These are phyloP conservation scores for Fopius arisanus DNA, from an alignment of 1,140 invertebrate species.

Conservation along the genomic window DNA sequence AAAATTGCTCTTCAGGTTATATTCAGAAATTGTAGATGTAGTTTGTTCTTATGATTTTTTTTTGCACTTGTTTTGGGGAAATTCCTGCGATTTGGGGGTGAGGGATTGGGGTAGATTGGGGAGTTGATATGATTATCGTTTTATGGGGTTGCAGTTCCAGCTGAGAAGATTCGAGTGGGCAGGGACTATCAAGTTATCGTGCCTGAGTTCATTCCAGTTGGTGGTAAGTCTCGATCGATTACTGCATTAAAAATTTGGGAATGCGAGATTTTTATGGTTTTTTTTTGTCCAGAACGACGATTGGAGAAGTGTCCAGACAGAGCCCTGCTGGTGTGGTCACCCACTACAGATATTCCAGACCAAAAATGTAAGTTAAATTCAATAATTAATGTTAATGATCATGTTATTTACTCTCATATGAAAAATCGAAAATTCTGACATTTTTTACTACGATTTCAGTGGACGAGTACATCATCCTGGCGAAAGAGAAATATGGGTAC, in stretches of 20 bases:
- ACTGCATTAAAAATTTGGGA: background rate
- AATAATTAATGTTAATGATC: conserved; percentile 14
- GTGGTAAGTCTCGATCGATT: conserved; percentile 61
- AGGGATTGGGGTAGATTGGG: background rate
- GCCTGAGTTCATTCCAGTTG: conserved; percentile 74
- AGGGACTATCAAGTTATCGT: conserved; percentile 92
- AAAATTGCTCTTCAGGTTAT: no score
- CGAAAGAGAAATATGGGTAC: conserved; percentile 98
- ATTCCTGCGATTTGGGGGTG: no score
- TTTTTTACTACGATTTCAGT: conserved; percentile 70
- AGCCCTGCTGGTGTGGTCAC: conserved; percentile 95
- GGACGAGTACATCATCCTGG: conserved; percentile 92
- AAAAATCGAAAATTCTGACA: no score
- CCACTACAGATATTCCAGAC: conserved; percentile 86
- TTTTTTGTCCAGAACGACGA: conserved; percentile 52
- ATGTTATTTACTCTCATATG: background rate
- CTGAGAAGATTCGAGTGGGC: conserved; percentile 92
- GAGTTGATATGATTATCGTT: conserved; percentile 11
- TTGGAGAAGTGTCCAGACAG: conserved; percentile 72
- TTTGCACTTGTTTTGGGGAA: no score
- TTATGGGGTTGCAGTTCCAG: conserved; percentile 69
- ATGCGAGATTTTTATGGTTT: background rate
- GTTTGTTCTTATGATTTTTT: no score
- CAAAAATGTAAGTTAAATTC: conserved; percentile 76
- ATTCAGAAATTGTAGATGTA: no score